Percentiles rank a stretch among this genome's conserved stretches.
These are phyloP conservation scores for Malurus melanocephalus DNA, from an alignment of 2,113 vertebrate species.

Conservation along the genomic window DNA sequence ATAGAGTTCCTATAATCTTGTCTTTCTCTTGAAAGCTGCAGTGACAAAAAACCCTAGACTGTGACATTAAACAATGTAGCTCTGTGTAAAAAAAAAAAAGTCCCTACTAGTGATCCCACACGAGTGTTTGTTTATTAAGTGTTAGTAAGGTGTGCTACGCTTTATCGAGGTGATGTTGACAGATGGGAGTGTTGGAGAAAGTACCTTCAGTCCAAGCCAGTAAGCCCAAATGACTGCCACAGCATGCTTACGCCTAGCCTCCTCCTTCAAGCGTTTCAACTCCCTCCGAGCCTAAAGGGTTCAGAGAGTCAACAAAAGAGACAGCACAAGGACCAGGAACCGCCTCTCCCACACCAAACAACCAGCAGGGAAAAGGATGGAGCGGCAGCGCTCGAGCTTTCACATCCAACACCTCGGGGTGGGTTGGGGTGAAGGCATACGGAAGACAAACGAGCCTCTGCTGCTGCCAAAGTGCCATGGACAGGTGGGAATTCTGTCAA, in stretches of 20 bases:
- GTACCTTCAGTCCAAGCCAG: constrained; percentile 99
- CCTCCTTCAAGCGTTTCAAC: constrained; percentile 95
- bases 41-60: not conserved
- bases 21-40: not conserved
- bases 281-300: constrained; percentile 95
- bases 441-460: not conserved
- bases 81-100: not conserved
- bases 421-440: not conserved
- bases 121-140: not conserved
- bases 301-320: constrained; percentile 78
- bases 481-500: not conserved
- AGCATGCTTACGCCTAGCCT: constrained; percentile 95
- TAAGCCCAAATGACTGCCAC: constrained; percentile 99
- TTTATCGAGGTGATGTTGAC: constrained; percentile 22
- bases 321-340: constrained; percentile 64
- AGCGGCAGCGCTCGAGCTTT: not conserved
- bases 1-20: not conserved
- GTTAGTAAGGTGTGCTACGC: constrained; percentile 66
- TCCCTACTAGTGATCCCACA: constrained; percentile 3
- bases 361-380: not conserved
- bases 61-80: not conserved
- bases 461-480: not conserved
- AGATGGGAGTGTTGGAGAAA: constrained; percentile 60
- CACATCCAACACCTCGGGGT: not conserved
- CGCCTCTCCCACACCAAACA: constrained; percentile 45